A percentile compares a stretch with the other conserved stretches of the same genome.
Conservation (phyloP, 1,140 invertebrate genomes). For the Drosophila arawakana region DNA sequence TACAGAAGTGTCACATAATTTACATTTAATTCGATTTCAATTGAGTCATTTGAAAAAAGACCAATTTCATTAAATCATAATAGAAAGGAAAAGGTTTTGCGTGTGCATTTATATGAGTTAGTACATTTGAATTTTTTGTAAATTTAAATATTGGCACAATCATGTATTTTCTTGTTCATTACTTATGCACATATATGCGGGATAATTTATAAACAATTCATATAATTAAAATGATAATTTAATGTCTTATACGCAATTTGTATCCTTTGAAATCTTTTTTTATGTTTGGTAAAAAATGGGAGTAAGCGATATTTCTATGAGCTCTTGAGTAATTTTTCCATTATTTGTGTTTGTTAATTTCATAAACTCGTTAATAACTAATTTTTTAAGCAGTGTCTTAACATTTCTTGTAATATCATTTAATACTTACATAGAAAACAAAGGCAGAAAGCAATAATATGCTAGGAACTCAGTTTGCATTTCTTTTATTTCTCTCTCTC, state of each 20-base stretch:
- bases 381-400: constrained; percentile 5
- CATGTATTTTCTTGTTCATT: neutral
- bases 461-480: constrained; percentile 82
- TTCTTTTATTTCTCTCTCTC: constrained; percentile 52
- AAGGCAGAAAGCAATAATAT: constrained; percentile 83
- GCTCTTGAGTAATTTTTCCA: neutral
- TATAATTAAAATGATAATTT: neutral
- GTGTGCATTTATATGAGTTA: neutral
- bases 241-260: neutral
- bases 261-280: neutral
- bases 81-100: neutral
- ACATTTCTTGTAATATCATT: constrained; percentile 31
- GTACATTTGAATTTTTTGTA: constrained; percentile 6
- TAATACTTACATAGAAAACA: constrained; percentile 70
- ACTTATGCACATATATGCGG: neutral
- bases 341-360: neutral
- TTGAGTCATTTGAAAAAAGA: neutral
- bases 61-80: neutral
- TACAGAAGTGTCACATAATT: neutral
- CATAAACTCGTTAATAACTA: constrained; percentile 1
- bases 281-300: neutral
- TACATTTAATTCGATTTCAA: neutral
- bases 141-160: constrained; percentile 5
- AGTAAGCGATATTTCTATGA: neutral
- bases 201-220: neutral